Conservation (phyloP, 2,797 vertebrate species). For the Bradypus variegatus region DNA sequence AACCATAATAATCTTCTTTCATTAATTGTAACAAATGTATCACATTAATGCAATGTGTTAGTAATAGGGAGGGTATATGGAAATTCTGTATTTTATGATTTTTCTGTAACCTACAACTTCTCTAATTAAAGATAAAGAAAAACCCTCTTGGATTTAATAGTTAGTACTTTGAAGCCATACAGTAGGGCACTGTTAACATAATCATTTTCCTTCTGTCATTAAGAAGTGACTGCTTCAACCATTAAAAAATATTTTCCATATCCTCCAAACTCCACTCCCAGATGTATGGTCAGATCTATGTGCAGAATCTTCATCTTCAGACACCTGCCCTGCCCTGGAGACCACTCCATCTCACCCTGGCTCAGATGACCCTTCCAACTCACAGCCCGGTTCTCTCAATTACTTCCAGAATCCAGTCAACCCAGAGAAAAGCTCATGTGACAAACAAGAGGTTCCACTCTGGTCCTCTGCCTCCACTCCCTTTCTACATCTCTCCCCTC, state of each 20-base stretch:
- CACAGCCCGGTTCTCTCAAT: neutral
- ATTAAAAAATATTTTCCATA: neutral
- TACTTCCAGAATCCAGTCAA: neutral
- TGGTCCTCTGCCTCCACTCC: neutral
- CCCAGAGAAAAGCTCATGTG: neutral
- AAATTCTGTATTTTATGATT: too few species aligned
- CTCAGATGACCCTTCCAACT: neutral
- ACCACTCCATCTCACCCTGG: neutral
- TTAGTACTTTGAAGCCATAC: neutral
- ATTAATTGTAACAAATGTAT: too few species aligned
- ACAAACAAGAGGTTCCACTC: constrained; percentile 46
- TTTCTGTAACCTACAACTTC: too few species aligned
- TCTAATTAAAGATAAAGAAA: neutral
- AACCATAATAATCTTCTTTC: too few species aligned
- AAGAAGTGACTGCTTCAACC: constrained; percentile 31
- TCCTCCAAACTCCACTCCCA: neutral
- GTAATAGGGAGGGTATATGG: too few species aligned
- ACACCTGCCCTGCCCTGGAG: neutral
- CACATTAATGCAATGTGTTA: too few species aligned
- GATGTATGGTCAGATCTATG: neutral
- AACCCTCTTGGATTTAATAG: neutral
- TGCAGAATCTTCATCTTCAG: neutral
- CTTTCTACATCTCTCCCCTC: neutral
- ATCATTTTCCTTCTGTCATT: neutral
- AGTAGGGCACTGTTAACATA: neutral